A percentile compares a stretch with the other conserved stretches of the same genome.
Evolutionary conservation across 2,113 vertebrate genomes (phyloP).

Genomic region (Thunnus maccoyii): DNA sequence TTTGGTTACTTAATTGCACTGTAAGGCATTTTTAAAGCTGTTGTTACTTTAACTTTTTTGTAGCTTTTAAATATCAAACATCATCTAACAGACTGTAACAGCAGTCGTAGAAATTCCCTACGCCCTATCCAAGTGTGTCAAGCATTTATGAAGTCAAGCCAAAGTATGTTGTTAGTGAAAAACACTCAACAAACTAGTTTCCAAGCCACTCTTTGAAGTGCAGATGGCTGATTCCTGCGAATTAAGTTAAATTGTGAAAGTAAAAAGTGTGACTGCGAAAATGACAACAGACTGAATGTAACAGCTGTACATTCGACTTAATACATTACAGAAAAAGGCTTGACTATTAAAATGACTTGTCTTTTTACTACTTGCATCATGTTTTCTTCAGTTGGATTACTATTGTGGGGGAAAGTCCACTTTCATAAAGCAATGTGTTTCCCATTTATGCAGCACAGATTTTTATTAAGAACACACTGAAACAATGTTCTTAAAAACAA

Average conservation of each 20-base stretch:
- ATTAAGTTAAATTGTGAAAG: background rate
- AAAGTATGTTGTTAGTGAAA: slow-evolving; percentile 10
- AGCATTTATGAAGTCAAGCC: slow-evolving; percentile 5
- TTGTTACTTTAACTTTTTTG: background rate
- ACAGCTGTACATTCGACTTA: background rate
- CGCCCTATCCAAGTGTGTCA: background rate
- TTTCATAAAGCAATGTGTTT: background rate
- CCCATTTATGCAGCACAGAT: background rate
- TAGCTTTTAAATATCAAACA: background rate
- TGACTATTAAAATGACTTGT: background rate
- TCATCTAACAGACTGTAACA: background rate
- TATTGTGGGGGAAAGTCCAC: too few relatives aligned
- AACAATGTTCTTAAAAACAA: background rate
- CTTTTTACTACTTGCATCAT: background rate
- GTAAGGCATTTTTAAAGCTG: background rate
- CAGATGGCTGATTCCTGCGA: background rate
- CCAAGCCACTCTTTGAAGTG: background rate
- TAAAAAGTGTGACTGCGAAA: background rate
- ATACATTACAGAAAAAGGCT: background rate
- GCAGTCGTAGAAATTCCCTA: background rate
- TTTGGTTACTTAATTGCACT: background rate
- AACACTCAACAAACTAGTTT: background rate
- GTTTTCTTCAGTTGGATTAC: slow-evolving; percentile 1
- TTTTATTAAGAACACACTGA: background rate
- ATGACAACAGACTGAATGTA: background rate